phyloP scores from a whole-genome alignment of 2,113 vertebrate species.

The Plecturocebus donacophilus region DNA sequence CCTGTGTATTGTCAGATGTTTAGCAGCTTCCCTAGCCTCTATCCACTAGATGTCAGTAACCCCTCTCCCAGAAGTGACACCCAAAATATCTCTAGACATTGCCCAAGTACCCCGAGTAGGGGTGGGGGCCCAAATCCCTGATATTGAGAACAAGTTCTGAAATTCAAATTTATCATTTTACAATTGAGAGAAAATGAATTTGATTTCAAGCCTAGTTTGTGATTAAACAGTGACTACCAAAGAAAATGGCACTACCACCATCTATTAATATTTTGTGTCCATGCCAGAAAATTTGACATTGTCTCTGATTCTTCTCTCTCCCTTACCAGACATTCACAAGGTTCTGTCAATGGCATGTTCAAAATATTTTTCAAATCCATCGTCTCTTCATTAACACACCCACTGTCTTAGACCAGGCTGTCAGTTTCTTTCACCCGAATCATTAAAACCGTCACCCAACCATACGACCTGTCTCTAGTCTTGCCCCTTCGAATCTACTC shows the following conservation, averaged over 20 bases:
- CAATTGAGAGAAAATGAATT: neutral
- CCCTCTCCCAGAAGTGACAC: neutral
- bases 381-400: neutral
- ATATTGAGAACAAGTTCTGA: neutral
- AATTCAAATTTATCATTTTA: slow-evolving; percentile 31
- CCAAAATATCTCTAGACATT: neutral
- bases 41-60: neutral
- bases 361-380: slow-evolving; percentile 16
- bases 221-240: neutral
- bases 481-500: neutral
- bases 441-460: neutral
- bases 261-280: neutral
- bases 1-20: neutral
- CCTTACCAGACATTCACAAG: neutral
- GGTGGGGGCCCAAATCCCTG: neutral
- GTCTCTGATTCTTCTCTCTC: neutral
- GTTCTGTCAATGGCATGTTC: neutral
- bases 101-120: neutral
- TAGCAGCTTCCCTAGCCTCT: neutral
- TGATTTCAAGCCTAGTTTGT: neutral
- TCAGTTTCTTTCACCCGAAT: neutral
- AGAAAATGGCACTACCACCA: neutral
- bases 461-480: neutral
- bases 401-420: neutral
- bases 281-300: neutral